Base-by-base conservation (phyloP, 2,888 invertebrate species). In the Vesta saturnalis region DNA sequence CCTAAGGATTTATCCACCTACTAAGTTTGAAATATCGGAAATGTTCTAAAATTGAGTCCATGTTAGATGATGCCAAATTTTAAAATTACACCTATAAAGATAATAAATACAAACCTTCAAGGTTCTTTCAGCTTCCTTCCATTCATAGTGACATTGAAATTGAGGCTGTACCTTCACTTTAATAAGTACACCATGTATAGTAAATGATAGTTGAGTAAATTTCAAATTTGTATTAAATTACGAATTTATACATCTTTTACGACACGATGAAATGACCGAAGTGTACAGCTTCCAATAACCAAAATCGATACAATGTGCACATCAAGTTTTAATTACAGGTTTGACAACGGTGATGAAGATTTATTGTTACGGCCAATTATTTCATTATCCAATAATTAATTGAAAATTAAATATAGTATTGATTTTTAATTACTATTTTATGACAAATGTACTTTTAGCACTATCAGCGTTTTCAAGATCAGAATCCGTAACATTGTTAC, bases 11-110 rank as follows among this genome's bases (percentile, higher is more conserved):
- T 64, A 64, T 54, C 58, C 63, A 63, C 66, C 66, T 64, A 65
- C 61, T 69, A 63, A 64, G 54, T 70, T 67, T 63, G 46, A 63
- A 66, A 67, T 60, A 64, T 67, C 52, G 62, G 69, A 49, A 58
- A 54, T 58, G 62, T 61, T 67, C 62, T 67, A 63, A 70, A 70
- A 67, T 70, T 47, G 30, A 49, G 62, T 55, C 23, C 55, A 39
- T 21, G 62, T 57, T 64, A 49, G 21, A 52, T 19, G 5, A 19
- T 21, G 52, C 21, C n/a, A 19, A 19, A 52, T 52, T 52, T 52
- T 19, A 52, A 52, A 52, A 19, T 52, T 52, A 52, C 39, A 59
- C 43, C 59, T 21, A 18, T 21, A 46, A 58, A 57, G 35, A 18
- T 15, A 18, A 12, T 30, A 30, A 30, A 30, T 43, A 43, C 15